Evolutionary conservation across 1,140 invertebrate species (phyloP), one percentile per base, ranked within the genome.

Genomic region (Zaprionus gabonicus): DNA sequence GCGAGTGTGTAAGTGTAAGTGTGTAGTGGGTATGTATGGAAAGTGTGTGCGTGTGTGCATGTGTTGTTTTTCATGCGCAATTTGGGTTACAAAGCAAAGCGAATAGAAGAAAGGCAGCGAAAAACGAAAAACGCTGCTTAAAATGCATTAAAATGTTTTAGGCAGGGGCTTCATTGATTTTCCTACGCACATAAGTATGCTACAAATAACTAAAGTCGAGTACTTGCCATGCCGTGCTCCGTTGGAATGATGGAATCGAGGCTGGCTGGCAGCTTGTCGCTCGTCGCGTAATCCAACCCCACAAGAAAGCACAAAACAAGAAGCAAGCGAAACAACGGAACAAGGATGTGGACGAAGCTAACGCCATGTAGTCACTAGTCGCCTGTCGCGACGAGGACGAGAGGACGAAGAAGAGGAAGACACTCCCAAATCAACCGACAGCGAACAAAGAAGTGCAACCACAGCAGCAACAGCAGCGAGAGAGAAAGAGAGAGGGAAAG

Each of bases 61-160:
- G 67, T 80, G 82, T 84, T 78, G 67, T 88, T 86, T 88, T 88
- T 88, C 81, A 88, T 88, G 81, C 84, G 84, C 84, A 88, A 88
- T 88, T 88, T 90, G 81, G 85, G 83, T 84, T 87, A 88, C 71
- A 87, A 87, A 84, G 84, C 84, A 81, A 65, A 80, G 57, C 49
- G 69, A 66, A 53, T 25, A 72, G 31, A 34, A 34, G 72, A 34
- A 59, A 76, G 25, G 62, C 55, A 55, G 31, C 38, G 56, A 60
- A 74, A 74, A 64, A 57, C 49, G 38, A 71, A 80, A 84, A 88
- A 79, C 74, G 75, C 59, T 88, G 71, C 75, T 90, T 80, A 81
- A 90, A 88, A 84, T 87, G 84, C 84, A 88, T 79, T 88, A 68
- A 87, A 88, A 81, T 79, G 78, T 73, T 79, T 73, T 80, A 67